Conservation (phyloP, 1,140 invertebrate species). For the Danaus plexippus region DNA sequence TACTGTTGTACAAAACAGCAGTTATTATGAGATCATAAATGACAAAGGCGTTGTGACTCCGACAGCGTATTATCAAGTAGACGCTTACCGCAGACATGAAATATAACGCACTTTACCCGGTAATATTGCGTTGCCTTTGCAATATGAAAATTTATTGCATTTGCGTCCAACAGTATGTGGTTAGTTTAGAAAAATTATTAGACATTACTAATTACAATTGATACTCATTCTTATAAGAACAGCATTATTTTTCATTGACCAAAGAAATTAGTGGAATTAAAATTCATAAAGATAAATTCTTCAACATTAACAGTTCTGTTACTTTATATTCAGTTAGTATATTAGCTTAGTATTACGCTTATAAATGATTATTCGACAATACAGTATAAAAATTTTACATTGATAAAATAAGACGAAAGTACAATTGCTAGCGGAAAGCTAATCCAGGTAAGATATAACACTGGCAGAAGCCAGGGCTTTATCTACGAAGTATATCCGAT, state of each 20-base stretch:
- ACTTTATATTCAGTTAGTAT: too few relatives aligned
- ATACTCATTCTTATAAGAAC: background rate
- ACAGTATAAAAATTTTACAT: too few relatives aligned
- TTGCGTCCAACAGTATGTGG: constrained; percentile 37
- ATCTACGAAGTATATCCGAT: constrained; percentile 6
- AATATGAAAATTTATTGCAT: constrained; percentile 69
- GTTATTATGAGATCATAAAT: constrained; percentile 4
- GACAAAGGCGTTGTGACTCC: constrained; percentile 8
- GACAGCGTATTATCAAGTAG: constrained; percentile 48
- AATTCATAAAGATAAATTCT: too few relatives aligned
- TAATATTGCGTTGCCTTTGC: constrained; percentile 58
- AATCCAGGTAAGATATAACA: constrained; percentile 10
- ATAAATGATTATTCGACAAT: too few relatives aligned
- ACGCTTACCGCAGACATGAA: constrained; percentile 46
- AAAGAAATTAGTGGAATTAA: too few relatives aligned
- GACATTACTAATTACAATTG: constrained; percentile 24
- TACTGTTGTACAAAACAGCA: background rate
- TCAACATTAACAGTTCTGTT: too few relatives aligned
- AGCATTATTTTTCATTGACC: too few relatives aligned
- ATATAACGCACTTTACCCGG: constrained; percentile 59
- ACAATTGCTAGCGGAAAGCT: too few relatives aligned
- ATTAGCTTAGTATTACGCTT: too few relatives aligned
- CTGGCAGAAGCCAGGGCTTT: constrained; percentile 6
- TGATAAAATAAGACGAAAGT: too few relatives aligned
- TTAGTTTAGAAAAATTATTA: constrained; percentile 52